Percentiles rank a stretch among this genome's conserved stretches.
phyloP scores from a whole-genome alignment of 2,888 invertebrate genomes.

The Anaspis maculata region DNA sequence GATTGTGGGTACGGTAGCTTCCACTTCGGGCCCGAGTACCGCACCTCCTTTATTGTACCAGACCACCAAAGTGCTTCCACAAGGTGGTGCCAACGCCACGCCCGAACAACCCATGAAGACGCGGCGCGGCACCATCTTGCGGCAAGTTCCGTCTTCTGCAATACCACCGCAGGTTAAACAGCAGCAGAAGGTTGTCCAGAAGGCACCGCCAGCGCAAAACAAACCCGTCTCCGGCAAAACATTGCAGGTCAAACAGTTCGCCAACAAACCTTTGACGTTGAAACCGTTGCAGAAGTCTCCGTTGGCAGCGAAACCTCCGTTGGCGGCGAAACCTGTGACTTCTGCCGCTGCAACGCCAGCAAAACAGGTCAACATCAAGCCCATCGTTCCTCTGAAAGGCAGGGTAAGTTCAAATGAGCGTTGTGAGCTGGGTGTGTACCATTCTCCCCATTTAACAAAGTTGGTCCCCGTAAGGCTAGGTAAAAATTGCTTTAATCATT shows the following conservation, averaged over 20 bases:
- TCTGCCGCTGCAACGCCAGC: too few species aligned
- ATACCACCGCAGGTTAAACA: constrained; percentile 5
- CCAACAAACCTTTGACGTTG: neutral
- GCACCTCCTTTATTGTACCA: constrained; percentile 8
- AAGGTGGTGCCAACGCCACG: constrained; percentile 6
- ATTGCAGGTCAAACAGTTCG: constrained; percentile 5
- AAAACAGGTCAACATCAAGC: too few species aligned
- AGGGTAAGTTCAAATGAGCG: constrained; percentile 2
- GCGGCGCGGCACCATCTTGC: constrained; percentile 1
- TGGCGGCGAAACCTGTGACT: neutral
- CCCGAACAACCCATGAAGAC: constrained; percentile 2
- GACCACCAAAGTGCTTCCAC: constrained; percentile 3
- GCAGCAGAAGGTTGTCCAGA: constrained; percentile 1
- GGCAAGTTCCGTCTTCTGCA: constrained; percentile 4
- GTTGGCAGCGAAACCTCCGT: neutral
- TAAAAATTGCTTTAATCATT: too few species aligned
- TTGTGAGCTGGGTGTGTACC: too few species aligned
- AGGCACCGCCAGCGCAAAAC: neutral
- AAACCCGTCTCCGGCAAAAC: neutral
- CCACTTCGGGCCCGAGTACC: neutral
- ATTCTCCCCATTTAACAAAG: too few species aligned
- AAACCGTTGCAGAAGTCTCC: too few species aligned
- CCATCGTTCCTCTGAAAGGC: constrained; percentile 4
- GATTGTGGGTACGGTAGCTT: constrained; percentile 19
- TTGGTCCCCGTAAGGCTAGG: too few species aligned